These are phyloP conservation scores for Cosmia trapezina DNA, from an alignment of 2,888 invertebrate genomes.

Conservation along the genomic window DNA sequence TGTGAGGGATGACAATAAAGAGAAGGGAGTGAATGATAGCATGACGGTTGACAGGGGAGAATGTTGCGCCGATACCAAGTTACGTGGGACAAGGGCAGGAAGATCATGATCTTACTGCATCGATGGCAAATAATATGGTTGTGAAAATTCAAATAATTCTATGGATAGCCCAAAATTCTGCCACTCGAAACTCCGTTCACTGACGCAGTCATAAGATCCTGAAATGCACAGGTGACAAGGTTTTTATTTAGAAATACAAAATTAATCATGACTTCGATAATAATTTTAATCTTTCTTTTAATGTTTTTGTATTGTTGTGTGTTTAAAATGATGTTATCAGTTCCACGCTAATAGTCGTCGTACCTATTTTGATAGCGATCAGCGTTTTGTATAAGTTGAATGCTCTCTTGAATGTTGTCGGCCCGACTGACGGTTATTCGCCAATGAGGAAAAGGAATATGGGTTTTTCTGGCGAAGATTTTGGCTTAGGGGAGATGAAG, in stretches of 20 bases:
- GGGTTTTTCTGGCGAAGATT: background rate
- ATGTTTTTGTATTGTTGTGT: conserved; percentile 43
- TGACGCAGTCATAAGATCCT: too few species aligned
- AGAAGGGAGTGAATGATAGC: too few species aligned
- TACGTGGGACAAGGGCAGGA: too few species aligned
- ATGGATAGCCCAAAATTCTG: too few species aligned
- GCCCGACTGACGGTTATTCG: background rate
- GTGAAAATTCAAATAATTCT: too few species aligned
- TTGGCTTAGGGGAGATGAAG: background rate
- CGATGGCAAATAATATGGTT: too few species aligned
- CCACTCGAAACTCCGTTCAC: too few species aligned
- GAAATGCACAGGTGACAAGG: too few species aligned
- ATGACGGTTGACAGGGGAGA: too few species aligned
- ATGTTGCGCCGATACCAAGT: too few species aligned
- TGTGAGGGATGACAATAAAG: too few species aligned
- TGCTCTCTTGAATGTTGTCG: conserved; percentile 14
- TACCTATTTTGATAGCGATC: conserved; percentile 19
- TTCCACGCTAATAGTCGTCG: conserved; percentile 5
- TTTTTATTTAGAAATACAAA: conserved; percentile 28
- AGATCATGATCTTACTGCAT: too few species aligned
- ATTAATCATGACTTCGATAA: conserved; percentile 18
- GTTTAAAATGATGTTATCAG: conserved; percentile 30
- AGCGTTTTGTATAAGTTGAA: conserved; percentile 20
- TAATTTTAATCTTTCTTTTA: conserved; percentile 29
- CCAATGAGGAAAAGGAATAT: background rate